Base-by-base conservation (phyloP, 2,888 invertebrate genomes). In the Yponomeuta malinellus region DNA sequence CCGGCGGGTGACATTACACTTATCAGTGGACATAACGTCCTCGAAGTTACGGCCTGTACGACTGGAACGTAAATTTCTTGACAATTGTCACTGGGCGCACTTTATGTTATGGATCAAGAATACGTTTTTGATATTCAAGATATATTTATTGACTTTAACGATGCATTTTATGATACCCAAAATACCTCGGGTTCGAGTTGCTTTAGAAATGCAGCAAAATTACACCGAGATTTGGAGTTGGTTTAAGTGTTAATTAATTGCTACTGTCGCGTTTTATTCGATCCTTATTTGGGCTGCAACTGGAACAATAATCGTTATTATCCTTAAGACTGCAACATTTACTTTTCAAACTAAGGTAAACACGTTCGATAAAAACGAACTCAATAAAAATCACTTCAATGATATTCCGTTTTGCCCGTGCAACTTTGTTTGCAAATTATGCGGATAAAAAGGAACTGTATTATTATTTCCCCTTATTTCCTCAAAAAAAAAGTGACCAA, bases 31-130 rank as follows among this genome's bases (percentile, higher is more conserved):
- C 89, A 90, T 90, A 87, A 90, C 87, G 83, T 90, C 89, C 81
- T 89, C 89, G 88, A 89, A 79, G 89, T 91, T 90, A 91, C 89
- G 90, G 90, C 85, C 82, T n/a, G 37, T 81, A 83, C 82, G 52
- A 15, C 15, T 12, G 52, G 43, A 43, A 84, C 83, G 89, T 90
- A 91, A 90, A 90, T 89, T 88, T 79, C 80, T 85, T 86, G 59
- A 83, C 84, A 78, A 87, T 87, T 86, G 89, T 88, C 89, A 88
- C 81, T 81, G 77, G 79, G 81, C 81, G 83, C 86, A 88, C 89
- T 90, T 90, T 88, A 89, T 90, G 88, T 85, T 84, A 85, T 88
- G 83, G 89, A 91, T 91, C 90, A 89, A 87, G 88, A 85, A 88
- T 89, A 90, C 88, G 87, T 89, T 88, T 87, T 88, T 89, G 88